These are phyloP conservation scores for Alca torda DNA, from an alignment of 2,797 vertebrate genomes.

Conservation along the genomic window DNA sequence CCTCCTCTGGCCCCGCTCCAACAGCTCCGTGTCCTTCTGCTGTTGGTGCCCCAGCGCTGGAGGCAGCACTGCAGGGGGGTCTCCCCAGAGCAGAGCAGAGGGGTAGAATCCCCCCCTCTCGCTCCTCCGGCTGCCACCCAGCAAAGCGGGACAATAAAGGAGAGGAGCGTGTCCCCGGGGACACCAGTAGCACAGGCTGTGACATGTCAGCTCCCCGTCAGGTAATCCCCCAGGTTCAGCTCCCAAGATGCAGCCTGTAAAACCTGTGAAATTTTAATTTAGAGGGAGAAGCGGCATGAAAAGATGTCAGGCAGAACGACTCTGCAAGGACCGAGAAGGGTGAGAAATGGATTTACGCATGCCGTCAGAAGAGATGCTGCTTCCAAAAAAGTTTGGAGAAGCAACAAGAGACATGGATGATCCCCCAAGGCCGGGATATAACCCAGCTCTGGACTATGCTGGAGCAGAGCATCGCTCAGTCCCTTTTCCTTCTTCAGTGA, in stretches of 20 bases:
- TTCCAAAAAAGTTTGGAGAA: not conserved
- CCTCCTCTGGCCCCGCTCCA: too few species aligned
- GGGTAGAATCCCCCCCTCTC: too few species aligned
- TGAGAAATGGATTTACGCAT: not conserved
- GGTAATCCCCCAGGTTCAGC: not conserved
- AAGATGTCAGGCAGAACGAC: not conserved
- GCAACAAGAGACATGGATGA: not conserved
- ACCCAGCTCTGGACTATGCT: not conserved
- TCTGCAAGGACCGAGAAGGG: not conserved
- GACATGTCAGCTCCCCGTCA: not conserved
- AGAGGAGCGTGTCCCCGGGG: rapidly evolving
- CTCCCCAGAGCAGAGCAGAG: too few species aligned
- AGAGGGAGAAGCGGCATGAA: not conserved
- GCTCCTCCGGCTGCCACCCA: not conserved
- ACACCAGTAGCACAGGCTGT: not conserved
- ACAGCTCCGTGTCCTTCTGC: too few species aligned
- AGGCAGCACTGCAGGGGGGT: too few species aligned
- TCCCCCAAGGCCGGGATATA: not conserved
- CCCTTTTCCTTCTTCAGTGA: not conserved
- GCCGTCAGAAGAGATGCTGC: not conserved
- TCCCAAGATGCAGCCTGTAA: not conserved
- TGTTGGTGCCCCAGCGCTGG: too few species aligned
- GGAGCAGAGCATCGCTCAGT: not conserved
- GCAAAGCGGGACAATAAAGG: not conserved
- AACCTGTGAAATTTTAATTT: not conserved